Evolutionary conservation across 1,140 invertebrate genomes (phyloP), one percentile per base, ranked within the genome.

Genomic region (Sesamia nonagrioides): DNA sequence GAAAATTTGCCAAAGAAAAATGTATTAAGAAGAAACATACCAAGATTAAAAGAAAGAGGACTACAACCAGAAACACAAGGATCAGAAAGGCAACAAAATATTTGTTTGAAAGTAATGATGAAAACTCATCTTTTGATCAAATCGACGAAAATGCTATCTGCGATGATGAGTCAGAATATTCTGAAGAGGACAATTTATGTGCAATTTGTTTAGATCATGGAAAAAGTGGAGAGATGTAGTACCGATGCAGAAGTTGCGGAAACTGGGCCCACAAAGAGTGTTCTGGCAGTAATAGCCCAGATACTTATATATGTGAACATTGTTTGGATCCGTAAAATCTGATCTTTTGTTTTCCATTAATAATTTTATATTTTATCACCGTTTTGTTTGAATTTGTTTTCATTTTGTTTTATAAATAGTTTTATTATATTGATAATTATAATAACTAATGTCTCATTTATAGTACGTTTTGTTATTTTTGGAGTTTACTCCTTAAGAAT

Each of bases 281-380:
- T 76, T 69, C 66, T 63, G 18, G 68, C 35, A 45, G 54, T 54
- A 63, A 66, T 18, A 80, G 79, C 40, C 75, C 79, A 71, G 75
- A 71, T 63, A 4, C 0, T 63, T 63, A 63, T 63, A 63, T 63
- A 40, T 63, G 60, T 7, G 7, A 2, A 4, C 17, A 17, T 52
- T 52, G 50, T 7, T 52, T 52, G 50, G 50, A 18, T 52, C 50
- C 50, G n/a, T 52, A 52, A 52, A 52, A n/a, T n/a, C n/a, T n/a
- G n/a, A n/a, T n/a, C n/a, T n/a, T n/a, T n/a, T n/a, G n/a, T n/a
- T n/a, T n/a, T n/a, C n/a, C n/a, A n/a, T n/a, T n/a, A n/a, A n/a
- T n/a, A n/a, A n/a, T n/a, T n/a, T n/a, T n/a, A n/a, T n/a, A n/a
- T n/a, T n/a, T n/a, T n/a, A n/a, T n/a, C n/a, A n/a, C n/a, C n/a